phyloP scores from a whole-genome alignment of 2,113 vertebrate species.

The Oryctolagus cuniculus region DNA sequence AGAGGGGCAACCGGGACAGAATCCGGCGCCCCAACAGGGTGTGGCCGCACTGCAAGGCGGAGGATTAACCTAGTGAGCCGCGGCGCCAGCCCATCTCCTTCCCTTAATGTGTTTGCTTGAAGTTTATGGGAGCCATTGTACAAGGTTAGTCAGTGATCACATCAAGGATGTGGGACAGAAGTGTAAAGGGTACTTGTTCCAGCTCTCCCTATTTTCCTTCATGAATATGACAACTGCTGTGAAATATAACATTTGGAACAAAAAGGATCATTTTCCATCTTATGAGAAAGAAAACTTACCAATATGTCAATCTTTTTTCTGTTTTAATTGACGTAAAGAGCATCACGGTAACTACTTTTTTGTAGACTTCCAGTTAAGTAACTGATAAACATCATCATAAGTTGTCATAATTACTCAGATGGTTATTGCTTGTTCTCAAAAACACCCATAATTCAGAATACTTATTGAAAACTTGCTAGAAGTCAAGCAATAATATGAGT shows the following conservation, averaged over 20 bases:
- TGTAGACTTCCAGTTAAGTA: neutral
- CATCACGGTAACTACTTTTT: neutral
- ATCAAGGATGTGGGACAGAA: neutral
- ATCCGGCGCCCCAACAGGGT: too few species aligned
- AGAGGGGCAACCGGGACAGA: too few species aligned
- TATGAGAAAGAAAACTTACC: neutral
- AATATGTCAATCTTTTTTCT: neutral
- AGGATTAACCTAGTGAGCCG: too few species aligned
- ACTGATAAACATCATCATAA: neutral
- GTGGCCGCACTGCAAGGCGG: too few species aligned
- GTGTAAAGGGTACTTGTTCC: rapidly evolving
- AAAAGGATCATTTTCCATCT: neutral
- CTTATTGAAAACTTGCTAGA: neutral
- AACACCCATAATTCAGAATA: neutral
- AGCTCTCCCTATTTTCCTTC: neutral
- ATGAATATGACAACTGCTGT: neutral
- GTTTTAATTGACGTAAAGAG: neutral
- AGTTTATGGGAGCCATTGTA: neutral
- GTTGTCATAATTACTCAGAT: neutral
- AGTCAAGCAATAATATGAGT: neutral
- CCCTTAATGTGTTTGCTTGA: neutral
- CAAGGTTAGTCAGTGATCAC: neutral
- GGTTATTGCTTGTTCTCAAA: neutral
- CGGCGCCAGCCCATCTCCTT: too few species aligned
- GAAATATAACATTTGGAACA: neutral